Evolutionary conservation across 2,797 vertebrate species (phyloP).

Genomic region (Periparus ater): DNA sequence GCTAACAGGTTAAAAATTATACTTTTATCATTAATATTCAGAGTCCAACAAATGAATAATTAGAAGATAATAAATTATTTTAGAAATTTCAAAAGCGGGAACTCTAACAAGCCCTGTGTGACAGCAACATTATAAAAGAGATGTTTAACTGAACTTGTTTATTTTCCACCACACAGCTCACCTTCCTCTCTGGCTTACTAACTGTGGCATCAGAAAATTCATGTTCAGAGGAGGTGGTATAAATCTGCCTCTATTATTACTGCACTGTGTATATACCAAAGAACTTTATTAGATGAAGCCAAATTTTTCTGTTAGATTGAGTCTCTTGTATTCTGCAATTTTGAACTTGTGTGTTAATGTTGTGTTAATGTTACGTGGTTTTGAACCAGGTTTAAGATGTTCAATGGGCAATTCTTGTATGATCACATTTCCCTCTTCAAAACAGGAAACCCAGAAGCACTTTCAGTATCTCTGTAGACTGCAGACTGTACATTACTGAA

Average conservation of each 20-base stretch:
- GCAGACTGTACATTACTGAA: background rate
- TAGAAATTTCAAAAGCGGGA: background rate
- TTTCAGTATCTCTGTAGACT: background rate
- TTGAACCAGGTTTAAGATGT: background rate
- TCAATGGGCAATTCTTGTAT: background rate
- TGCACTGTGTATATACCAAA: background rate
- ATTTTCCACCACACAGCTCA: background rate
- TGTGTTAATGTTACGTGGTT: background rate
- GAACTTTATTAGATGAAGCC: background rate
- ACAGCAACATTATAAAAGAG: background rate
- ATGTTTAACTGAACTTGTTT: background rate
- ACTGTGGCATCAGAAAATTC: background rate
- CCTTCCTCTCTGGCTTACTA: background rate
- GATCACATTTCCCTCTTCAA: background rate
- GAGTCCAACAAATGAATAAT: background rate
- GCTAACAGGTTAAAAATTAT: background rate
- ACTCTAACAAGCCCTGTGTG: background rate
- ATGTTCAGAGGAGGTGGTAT: background rate
- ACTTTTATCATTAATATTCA: background rate
- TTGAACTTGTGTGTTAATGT: background rate
- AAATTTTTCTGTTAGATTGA: background rate
- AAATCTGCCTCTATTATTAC: background rate
- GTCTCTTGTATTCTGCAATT: background rate
- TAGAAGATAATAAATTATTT: background rate
- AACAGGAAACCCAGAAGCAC: background rate